phyloP scores from a whole-genome alignment of 2,797 vertebrate genomes.

The Forpus xanthops region DNA sequence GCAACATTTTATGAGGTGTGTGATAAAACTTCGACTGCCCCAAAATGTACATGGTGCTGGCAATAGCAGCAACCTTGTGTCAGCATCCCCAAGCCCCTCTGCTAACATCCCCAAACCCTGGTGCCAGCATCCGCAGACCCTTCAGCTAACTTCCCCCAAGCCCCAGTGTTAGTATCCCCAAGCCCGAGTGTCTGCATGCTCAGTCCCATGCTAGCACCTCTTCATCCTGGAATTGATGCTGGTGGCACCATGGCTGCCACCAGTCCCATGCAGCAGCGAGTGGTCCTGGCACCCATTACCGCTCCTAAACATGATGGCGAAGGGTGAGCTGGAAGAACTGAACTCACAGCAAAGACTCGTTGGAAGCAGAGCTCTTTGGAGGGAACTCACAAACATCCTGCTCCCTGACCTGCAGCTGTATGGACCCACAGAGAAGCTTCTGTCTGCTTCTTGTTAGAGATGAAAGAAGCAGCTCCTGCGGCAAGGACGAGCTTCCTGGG shows the following conservation, averaged over 20 bases:
- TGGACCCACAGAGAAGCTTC: not conserved
- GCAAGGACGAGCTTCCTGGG: not conserved
- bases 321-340: not conserved
- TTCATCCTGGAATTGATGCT: not conserved
- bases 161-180: not conserved
- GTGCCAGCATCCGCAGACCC: not conserved
- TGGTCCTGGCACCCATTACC: not conserved
- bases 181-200: too few species aligned
- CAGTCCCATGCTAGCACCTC: not conserved
- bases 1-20: not conserved
- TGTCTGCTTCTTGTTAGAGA: not conserved
- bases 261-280: not conserved
- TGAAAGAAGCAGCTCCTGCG: slow-evolving; percentile 4
- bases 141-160: not conserved
- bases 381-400: not conserved
- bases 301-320: not conserved
- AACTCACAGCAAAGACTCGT: not conserved
- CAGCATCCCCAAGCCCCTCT: not conserved
- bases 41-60: fast-evolving
- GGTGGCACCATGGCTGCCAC: not conserved
- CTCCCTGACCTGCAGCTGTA: not conserved
- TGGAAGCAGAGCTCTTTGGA: not conserved
- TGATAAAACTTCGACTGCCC: not conserved
- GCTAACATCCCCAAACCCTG: not conserved
- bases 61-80: not conserved